Conservation (phyloP, 2,113 vertebrate species). For the Phocoena phocoena region DNA sequence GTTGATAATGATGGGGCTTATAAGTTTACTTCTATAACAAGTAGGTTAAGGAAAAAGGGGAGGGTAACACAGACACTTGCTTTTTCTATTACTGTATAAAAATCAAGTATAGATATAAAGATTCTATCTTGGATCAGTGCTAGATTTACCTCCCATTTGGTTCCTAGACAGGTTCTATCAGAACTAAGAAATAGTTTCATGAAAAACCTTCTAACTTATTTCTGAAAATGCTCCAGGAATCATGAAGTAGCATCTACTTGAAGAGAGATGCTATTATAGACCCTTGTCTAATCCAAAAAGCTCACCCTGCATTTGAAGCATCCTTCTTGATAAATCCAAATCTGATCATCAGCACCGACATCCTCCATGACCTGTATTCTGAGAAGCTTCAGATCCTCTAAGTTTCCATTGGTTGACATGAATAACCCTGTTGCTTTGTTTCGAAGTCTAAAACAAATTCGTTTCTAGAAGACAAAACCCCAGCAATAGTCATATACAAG, state of each 20-base stretch:
- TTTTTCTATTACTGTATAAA: not conserved
- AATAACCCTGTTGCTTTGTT: constrained; percentile 89
- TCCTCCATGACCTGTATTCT: constrained; percentile 92
- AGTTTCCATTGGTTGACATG: constrained; percentile 91
- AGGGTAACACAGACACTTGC: not conserved
- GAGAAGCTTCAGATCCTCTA: constrained; percentile 94
- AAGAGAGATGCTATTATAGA: not conserved
- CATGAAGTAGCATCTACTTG: not conserved
- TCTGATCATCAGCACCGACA: constrained; percentile 88
- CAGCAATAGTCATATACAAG: not conserved
- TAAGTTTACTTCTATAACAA: not conserved
- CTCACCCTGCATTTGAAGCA: constrained; percentile 91
- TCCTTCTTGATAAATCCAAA: constrained; percentile 94
- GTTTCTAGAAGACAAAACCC: constrained; percentile 85
- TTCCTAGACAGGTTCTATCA: not conserved
- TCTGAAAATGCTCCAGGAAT: constrained; percentile 3
- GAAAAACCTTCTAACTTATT: not conserved
- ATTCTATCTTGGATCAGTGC: not conserved
- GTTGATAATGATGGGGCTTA: not conserved
- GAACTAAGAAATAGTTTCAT: not conserved
- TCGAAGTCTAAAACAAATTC: constrained; percentile 90
- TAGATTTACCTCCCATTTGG: not conserved
- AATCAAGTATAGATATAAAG: not conserved
- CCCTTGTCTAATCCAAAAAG: not conserved
- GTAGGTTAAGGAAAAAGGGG: not conserved